These are phyloP conservation scores for Enteromius fasciolatus DNA, from an alignment of 2,797 vertebrate species.

Conservation along the genomic window DNA sequence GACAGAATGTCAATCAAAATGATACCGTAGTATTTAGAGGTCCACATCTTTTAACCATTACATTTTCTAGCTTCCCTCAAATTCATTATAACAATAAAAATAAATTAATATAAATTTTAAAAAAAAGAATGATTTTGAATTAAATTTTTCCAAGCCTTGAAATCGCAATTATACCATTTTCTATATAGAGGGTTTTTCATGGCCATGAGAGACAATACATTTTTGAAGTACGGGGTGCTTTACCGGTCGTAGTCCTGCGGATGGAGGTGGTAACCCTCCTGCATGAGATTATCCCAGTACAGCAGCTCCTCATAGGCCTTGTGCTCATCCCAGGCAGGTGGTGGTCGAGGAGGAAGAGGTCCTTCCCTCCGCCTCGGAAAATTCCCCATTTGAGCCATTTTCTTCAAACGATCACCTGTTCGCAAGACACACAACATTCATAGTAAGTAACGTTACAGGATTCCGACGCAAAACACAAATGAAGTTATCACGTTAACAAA, in stretches of 20 bases:
- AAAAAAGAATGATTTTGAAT: neutral
- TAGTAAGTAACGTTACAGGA: neutral
- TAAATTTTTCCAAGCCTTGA: neutral
- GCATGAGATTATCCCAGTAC: constrained; percentile 82
- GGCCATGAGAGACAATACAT: neutral
- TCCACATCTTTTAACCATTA: neutral
- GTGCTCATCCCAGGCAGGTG: constrained; percentile 74
- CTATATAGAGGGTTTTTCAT: neutral
- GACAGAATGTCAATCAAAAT: neutral
- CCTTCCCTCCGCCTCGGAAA: constrained; percentile 64
- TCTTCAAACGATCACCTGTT: constrained; percentile 1
- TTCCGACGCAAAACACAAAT: neutral
- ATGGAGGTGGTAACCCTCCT: constrained; percentile 75
- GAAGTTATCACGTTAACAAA: neutral
- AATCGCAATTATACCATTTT: neutral
- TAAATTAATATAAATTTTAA: neutral
- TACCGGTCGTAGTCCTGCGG: constrained; percentile 80
- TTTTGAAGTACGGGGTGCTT: neutral
- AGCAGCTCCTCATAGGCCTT: constrained; percentile 83
- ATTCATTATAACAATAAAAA: neutral
- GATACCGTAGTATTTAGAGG: neutral
- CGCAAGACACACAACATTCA: neutral
- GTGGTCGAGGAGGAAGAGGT: constrained; percentile 35
- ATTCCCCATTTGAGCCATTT: constrained; percentile 47
- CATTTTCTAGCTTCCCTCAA: neutral